Evolutionary conservation across 1,140 invertebrate genomes (phyloP).

Genomic region (Camponotus pennsylvanicus): DNA sequence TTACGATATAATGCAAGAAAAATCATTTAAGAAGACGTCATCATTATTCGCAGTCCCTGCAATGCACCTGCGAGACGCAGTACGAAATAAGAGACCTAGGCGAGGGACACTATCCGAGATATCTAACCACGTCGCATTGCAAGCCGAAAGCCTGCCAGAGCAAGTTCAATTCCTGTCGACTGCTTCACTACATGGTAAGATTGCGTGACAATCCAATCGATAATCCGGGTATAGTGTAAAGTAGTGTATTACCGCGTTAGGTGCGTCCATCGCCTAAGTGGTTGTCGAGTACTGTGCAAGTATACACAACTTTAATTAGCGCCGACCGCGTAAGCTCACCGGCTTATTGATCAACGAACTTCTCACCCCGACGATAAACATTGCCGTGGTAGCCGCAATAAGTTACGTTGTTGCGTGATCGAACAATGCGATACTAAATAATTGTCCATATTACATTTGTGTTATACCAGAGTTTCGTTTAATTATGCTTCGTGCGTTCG

Average conservation of each 20-base stretch:
- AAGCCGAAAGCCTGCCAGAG: conserved; percentile 60
- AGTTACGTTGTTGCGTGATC: not conserved
- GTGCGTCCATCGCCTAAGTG: not conserved
- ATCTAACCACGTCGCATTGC: conserved; percentile 70
- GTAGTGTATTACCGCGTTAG: not conserved
- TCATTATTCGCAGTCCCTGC: conserved; percentile 42
- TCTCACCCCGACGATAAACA: conserved; percentile 1
- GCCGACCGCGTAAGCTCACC: conserved; percentile 13
- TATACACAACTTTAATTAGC: conserved; percentile 45
- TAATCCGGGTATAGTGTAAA: conserved; percentile 2
- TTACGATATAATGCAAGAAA: not conserved
- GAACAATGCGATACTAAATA: not conserved
- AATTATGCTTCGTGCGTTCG: not conserved
- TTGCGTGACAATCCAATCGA: conserved; percentile 8
- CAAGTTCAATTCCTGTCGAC: conserved; percentile 72
- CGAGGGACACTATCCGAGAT: conserved; percentile 74
- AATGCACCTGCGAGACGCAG: conserved; percentile 70
- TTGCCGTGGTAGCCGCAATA: not conserved
- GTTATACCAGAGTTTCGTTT: not conserved
- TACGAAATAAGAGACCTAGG: conserved; percentile 73
- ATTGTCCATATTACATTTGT: not conserved
- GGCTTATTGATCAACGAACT: conserved; percentile 32
- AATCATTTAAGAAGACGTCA: not conserved
- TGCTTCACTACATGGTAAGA: conserved; percentile 74
- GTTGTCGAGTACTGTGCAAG: conserved; percentile 37